These are phyloP conservation scores for Anas georgica DNA, from an alignment of 2,797 vertebrate species.

Conservation along the genomic window DNA sequence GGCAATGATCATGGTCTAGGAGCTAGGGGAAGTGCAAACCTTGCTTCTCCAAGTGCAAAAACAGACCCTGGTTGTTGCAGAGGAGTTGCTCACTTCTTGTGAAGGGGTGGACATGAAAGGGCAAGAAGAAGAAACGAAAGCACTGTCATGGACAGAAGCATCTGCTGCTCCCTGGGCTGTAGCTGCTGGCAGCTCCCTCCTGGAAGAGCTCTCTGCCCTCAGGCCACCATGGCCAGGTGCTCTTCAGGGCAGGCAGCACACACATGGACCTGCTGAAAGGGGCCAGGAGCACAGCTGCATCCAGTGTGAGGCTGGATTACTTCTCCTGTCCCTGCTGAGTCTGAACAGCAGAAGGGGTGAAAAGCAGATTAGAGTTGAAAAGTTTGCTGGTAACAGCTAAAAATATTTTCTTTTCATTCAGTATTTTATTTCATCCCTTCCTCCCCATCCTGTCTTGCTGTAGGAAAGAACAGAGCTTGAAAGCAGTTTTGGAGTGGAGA, in stretches of 20 bases:
- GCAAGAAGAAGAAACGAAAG: background rate
- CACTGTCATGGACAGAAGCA: background rate
- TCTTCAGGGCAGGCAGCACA: background rate
- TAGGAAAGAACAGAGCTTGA: background rate
- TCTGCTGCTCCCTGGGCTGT: background rate
- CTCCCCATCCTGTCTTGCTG: background rate
- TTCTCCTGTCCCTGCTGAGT: background rate
- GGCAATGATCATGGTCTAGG: background rate
- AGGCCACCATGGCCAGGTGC: accelerated
- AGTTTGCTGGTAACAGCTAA: background rate
- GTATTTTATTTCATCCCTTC: constrained; percentile 5
- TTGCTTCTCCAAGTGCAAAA: background rate
- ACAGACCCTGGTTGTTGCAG: background rate
- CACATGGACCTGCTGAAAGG: background rate
- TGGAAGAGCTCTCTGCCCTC: background rate
- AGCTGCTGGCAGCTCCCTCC: background rate
- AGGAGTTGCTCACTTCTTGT: background rate
- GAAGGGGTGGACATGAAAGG: background rate
- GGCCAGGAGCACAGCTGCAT: background rate
- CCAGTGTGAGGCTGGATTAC: background rate
- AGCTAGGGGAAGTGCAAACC: background rate
- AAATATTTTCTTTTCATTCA: background rate
- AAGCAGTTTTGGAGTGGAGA: background rate
- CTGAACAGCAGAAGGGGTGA: background rate
- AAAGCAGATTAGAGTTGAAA: background rate